Evolutionary conservation across 2,888 invertebrate genomes (phyloP).

Genomic region (Julus scanicus): DNA sequence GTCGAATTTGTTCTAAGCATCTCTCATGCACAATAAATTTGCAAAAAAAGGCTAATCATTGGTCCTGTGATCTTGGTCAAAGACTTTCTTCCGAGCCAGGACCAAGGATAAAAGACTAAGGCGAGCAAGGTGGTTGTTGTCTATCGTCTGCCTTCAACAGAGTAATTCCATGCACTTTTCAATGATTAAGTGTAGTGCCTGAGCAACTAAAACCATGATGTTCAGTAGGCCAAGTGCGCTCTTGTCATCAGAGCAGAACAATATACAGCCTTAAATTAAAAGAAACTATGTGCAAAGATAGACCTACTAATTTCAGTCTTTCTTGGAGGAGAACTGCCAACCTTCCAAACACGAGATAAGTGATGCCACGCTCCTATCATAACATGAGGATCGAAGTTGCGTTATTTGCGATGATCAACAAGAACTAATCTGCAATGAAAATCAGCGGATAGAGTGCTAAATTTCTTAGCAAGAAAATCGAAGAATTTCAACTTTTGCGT

Average conservation of each 20-base stretch:
- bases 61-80: constrained; percentile 8
- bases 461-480: not conserved
- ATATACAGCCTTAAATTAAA: constrained; percentile 24
- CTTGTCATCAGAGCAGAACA: not conserved
- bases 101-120: too few relatives aligned
- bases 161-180: constrained; percentile 6
- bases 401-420: not conserved
- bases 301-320: not conserved
- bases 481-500: not conserved
- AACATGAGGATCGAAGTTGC: not conserved
- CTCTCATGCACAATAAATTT: not conserved
- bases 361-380: not conserved
- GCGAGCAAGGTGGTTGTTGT: not conserved
- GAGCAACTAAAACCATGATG: not conserved
- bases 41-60: not conserved
- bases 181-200: not conserved
- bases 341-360: not conserved
- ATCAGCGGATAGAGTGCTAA: not conserved
- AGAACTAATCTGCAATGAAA: not conserved
- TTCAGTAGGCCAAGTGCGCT: not conserved
- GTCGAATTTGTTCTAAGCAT: not conserved
- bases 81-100: not conserved
- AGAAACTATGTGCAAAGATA: not conserved
- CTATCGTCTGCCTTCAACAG: not conserved
- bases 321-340: not conserved